Evolutionary conservation across 1,140 invertebrate species (phyloP).

Genomic region (Dinoponera quadriceps): DNA sequence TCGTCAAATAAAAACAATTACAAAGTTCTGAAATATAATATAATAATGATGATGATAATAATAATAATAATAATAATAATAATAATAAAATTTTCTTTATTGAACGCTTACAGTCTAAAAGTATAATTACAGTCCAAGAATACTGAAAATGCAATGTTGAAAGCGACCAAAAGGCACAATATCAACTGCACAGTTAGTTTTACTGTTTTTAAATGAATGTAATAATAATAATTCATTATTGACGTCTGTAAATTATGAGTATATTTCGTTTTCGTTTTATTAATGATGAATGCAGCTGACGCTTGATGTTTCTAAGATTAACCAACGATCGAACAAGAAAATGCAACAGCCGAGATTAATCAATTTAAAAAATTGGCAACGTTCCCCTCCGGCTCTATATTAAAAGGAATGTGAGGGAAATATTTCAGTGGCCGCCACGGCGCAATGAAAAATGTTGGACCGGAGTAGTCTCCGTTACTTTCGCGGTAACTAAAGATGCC

Average conservation of each 20-base stretch:
- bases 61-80: too few species aligned
- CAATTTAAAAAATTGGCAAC: background rate
- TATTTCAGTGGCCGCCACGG: background rate
- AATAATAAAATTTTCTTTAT: too few species aligned
- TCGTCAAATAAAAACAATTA: background rate
- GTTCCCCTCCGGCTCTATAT: constrained; percentile 2
- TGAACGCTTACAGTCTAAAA: too few species aligned
- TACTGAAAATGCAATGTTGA: too few species aligned
- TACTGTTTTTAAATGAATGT: too few species aligned
- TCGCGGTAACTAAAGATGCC: background rate
- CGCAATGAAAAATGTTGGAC: constrained; percentile 24
- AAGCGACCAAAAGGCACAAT: too few species aligned
- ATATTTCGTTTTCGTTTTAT: background rate
- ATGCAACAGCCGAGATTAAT: background rate
- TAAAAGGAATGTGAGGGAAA: background rate
- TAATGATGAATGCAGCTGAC: background rate
- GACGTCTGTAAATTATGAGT: too few species aligned
- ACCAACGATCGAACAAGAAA: background rate
- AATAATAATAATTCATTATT: too few species aligned
- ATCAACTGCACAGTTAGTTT: too few species aligned
- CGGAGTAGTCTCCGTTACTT: background rate
- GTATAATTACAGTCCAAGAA: too few species aligned
- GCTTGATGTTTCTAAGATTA: background rate
- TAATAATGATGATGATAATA: too few species aligned
- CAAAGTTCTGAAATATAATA: background rate